A percentile compares a stretch with the other conserved stretches of the same genome.
Conservation (phyloP, 1,140 invertebrate species). For the Hypsibius dujardini region DNA sequence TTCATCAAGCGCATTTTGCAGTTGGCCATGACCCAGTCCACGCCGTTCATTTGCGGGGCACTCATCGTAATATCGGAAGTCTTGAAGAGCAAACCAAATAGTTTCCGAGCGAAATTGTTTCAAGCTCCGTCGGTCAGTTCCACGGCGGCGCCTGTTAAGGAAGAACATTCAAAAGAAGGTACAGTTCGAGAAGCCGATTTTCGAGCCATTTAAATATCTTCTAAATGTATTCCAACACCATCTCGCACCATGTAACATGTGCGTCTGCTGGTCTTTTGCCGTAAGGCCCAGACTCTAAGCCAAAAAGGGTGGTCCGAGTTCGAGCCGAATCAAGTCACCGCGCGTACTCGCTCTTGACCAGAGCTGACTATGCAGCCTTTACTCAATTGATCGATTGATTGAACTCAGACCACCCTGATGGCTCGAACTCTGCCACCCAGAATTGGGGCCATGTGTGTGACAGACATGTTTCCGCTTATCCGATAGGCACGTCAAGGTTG, state of each 20-base stretch:
- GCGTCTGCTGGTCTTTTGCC: too few species aligned
- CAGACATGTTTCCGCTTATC: not conserved
- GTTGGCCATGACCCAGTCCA: conserved; percentile 35
- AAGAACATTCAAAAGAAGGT: conserved; percentile 32
- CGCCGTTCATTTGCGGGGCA: conserved; percentile 50
- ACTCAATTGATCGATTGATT: too few species aligned
- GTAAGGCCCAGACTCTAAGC: too few species aligned
- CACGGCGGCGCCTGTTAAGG: conserved; percentile 30
- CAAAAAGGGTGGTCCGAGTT: too few species aligned
- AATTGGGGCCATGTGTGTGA: too few species aligned
- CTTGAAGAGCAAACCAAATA: conserved; percentile 28
- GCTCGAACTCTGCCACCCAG: too few species aligned
- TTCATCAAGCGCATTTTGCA: conserved; percentile 69
- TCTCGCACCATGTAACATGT: too few species aligned
- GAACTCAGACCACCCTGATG: too few species aligned
- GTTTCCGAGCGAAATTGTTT: conserved; percentile 29
- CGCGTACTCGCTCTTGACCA: too few species aligned
- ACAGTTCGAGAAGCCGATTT: conserved; percentile 27
- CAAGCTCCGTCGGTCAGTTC: conserved; percentile 25
- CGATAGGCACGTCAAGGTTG: not conserved
- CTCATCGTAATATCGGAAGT: conserved; percentile 63
- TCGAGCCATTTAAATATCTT: not conserved
- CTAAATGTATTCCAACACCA: not conserved
- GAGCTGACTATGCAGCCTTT: too few species aligned
- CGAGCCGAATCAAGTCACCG: too few species aligned